Evolutionary conservation across 2,797 vertebrate species (phyloP).

Genomic region (Geotrypetes seraphini): DNA sequence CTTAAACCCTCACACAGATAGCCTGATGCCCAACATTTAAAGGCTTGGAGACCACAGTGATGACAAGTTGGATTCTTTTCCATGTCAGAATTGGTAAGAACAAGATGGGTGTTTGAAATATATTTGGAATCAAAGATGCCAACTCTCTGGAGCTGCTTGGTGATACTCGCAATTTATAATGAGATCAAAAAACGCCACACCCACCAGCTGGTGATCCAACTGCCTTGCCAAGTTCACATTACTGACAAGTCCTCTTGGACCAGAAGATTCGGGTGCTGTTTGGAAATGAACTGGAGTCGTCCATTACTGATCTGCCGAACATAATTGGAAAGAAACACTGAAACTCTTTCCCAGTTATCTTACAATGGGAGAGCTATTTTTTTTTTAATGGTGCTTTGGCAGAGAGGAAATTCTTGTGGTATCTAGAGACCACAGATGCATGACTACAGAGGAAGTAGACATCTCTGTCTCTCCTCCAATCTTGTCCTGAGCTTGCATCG

Average conservation of each 20-base stretch:
- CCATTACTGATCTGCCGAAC: neutral
- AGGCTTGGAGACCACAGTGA: no score
- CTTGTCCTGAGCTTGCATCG: constrained; percentile 18
- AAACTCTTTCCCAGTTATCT: constrained; percentile 16
- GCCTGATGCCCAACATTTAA: no score
- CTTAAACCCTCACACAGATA: no score
- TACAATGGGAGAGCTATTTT: constrained; percentile 20
- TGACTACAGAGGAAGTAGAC: constrained; percentile 41
- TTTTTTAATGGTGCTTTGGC: constrained; percentile 34
- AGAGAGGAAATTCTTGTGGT: constrained; percentile 4
- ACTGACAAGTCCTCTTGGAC: neutral
- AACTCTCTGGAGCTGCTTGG: no score
- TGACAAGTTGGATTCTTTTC: no score
- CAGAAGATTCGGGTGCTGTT: neutral
- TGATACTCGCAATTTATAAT: neutral
- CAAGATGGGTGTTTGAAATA: no score
- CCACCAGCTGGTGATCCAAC: no score
- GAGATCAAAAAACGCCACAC: neutral
- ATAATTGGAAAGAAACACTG: no score
- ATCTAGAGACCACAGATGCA: constrained; percentile 40
- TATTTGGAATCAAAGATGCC: no score
- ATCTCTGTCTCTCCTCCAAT: constrained; percentile 16
- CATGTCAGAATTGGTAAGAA: no score
- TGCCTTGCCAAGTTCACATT: no score
- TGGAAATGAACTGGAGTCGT: neutral